These are phyloP conservation scores for Monochamus alternatus DNA, from an alignment of 2,888 invertebrate species.

Conservation along the genomic window DNA sequence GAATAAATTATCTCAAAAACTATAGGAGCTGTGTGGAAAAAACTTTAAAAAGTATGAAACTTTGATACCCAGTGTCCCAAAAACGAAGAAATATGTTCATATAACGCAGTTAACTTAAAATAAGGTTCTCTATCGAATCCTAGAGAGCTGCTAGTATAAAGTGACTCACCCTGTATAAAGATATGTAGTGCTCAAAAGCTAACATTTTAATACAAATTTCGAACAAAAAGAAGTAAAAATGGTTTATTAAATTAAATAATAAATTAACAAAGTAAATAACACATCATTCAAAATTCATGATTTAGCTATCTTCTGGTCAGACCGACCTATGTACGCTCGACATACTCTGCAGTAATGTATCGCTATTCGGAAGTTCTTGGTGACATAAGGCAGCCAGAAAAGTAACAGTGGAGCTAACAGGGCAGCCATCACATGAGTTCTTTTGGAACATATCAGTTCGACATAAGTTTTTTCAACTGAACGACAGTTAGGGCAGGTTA, in stretches of 20 bases:
- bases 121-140: too few relatives aligned
- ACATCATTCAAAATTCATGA: not conserved
- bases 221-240: not conserved
- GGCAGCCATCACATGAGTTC: constrained; percentile 23
- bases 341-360: constrained; percentile 37
- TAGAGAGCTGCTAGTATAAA: too few relatives aligned
- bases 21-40: too few relatives aligned
- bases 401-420: constrained; percentile 23
- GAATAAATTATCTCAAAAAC: too few relatives aligned
- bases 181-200: too few relatives aligned
- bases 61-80: too few relatives aligned
- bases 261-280: not conserved
- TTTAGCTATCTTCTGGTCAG: not conserved
- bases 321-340: constrained; percentile 33
- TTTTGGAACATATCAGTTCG: not conserved
- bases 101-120: too few relatives aligned
- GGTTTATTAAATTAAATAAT: not conserved
- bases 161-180: too few relatives aligned
- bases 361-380: not conserved
- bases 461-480: constrained; percentile 26
- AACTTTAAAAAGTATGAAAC: too few relatives aligned
- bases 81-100: too few relatives aligned
- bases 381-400: constrained; percentile 36
- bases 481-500: constrained; percentile 42
- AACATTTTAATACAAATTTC: too few relatives aligned